Conservation (phyloP, 2,113 vertebrate species). For the Lipotes vexillifer region DNA sequence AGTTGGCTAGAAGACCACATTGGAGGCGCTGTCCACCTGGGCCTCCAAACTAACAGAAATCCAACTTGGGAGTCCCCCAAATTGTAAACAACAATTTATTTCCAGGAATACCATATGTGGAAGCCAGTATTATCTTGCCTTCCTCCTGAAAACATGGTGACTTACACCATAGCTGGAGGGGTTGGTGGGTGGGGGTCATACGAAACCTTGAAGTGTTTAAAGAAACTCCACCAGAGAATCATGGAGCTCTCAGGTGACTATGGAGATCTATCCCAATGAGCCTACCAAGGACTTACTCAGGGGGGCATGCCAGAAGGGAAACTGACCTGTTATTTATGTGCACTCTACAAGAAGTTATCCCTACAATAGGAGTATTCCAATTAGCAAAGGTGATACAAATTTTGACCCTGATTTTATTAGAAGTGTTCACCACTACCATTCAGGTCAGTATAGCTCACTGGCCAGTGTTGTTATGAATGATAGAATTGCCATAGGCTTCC, state of each 20-base stretch:
- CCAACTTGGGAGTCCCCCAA: background rate
- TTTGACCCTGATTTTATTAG: background rate
- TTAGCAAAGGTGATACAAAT: background rate
- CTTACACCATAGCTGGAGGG: background rate
- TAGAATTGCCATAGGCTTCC: background rate
- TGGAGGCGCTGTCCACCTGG: no score
- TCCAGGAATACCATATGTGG: background rate
- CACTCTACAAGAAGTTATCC: background rate
- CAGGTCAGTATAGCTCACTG: background rate
- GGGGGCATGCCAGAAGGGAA: background rate
- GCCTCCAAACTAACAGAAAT: background rate
- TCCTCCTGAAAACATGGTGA: background rate
- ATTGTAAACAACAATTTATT: background rate
- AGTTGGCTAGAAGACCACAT: background rate
- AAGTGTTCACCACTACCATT: background rate
- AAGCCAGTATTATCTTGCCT: background rate
- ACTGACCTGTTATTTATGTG: background rate
- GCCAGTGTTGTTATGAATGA: background rate
- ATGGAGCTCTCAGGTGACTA: background rate
- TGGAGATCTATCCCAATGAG: background rate
- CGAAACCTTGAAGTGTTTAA: background rate
- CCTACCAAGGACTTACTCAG: background rate
- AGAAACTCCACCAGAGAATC: background rate
- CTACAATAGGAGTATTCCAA: background rate
- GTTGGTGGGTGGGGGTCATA: background rate